Evolutionary conservation across 30 jellyfish, hydroid and myxozoan species (phyloP).

Genomic region (Pseudorhiza aurosa): DNA sequence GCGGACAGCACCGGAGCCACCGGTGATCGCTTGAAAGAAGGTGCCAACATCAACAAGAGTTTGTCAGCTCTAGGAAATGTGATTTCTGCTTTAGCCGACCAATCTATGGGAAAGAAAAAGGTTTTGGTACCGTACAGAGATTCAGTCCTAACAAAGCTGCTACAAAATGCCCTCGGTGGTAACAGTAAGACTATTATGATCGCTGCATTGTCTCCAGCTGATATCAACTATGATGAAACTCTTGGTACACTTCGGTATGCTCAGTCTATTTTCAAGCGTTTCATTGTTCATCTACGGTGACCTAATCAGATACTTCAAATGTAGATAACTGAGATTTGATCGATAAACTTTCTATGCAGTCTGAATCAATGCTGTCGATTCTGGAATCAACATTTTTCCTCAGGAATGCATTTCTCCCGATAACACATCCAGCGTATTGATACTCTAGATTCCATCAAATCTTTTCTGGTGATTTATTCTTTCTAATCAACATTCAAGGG

Average conservation of each 20-base stretch:
- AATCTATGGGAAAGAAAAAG: conserved; percentile 95
- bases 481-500: too few species aligned
- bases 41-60: conserved; percentile 94
- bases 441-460: too few species aligned
- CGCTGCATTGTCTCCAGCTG: conserved; percentile 99
- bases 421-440: too few species aligned
- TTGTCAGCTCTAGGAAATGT: conserved; percentile 97
- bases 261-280: too few species aligned
- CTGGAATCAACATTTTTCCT: too few species aligned
- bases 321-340: too few species aligned
- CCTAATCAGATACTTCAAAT: too few species aligned
- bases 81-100: conserved; percentile 97
- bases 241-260: conserved; percentile 91
- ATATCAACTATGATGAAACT: conserved; percentile 93
- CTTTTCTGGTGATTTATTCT: too few species aligned
- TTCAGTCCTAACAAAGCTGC: conserved; percentile 92
- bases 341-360: too few species aligned
- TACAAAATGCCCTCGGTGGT: conserved; percentile 99
- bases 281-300: too few species aligned
- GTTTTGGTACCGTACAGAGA: conserved; percentile 99
- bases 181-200: conserved; percentile 98
- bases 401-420: too few species aligned
- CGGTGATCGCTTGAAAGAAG: conserved; percentile 99
- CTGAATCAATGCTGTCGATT: too few species aligned
- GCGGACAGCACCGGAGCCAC: conserved; percentile 99